Base-by-base conservation (phyloP, 2,797 vertebrate species). In the Oceanodroma leucorhoa region DNA sequence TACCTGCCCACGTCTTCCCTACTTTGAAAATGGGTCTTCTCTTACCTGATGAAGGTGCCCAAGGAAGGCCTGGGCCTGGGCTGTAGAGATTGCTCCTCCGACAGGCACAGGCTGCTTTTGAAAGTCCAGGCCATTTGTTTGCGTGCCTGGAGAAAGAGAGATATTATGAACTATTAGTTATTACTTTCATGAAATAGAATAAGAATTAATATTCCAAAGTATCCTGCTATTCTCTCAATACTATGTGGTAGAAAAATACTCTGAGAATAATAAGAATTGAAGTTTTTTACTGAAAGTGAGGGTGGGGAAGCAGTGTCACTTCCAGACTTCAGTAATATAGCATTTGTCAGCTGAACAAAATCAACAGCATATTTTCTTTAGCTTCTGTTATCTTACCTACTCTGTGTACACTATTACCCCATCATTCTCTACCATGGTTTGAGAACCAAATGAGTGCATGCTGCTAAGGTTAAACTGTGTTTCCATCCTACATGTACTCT, bases 101-200 rank as follows among this genome's bases (percentile, higher is more conserved):
- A 99, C 98, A 93, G 99, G 98, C 98, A 99, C 98, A 86, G 98
- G 98, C 97, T 99, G 99, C 98, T 99, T 99, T 94, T 99, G 99
- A 98, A 99, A 99, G 98, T 99, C 99, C 98, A 99, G 98, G 97
- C 99, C 99, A 94, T 99, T 99, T 93, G 98, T 99, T 98, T 99
- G 99, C 81, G 99, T 98, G 98, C 99, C 99, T 99, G 90, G 11
- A 94, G 83, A 97, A 92, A 87, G 97, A 94, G 53, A 92, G 41
- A 67, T 3, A 46, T 60, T 45, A n/a, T 14, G 50, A 82, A 43
- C 24, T 58, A 36, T 88, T 73, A 70, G 89, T 38, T 54, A 67
- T 27, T 55, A 36, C 29, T 53, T 60, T 24, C n/a, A 76, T 9
- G 10, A 61, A 83, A 38, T 24, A 8, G 8, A 82, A 2, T 18